Evolutionary conservation across 2,797 vertebrate species (phyloP).

Genomic region (Enteromius treurensis): DNA sequence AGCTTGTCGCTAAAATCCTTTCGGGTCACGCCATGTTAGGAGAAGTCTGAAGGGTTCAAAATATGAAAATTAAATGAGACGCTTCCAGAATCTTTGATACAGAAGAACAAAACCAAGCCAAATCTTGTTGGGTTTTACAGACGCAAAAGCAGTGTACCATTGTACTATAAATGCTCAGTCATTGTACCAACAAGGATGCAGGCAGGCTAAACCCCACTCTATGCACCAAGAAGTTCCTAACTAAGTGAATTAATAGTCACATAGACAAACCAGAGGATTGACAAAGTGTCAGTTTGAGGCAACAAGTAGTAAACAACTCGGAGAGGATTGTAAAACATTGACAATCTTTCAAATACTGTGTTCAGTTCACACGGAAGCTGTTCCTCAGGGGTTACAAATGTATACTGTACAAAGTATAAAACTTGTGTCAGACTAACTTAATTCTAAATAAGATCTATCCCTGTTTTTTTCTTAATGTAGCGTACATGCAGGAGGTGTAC

Average conservation of each 20-base stretch:
- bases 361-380: conserved; percentile 38
- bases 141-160: not conserved
- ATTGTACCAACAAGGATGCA: conserved; percentile 18
- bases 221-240: conserved; percentile 8
- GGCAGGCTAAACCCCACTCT: conserved; percentile 12
- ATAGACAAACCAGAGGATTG: conserved; percentile 38
- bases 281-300: conserved; percentile 50
- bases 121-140: conserved; percentile 5
- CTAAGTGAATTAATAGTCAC: conserved; percentile 14
- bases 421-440: conserved; percentile 23
- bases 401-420: conserved; percentile 26
- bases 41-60: not conserved
- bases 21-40: not conserved
- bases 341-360: conserved; percentile 51
- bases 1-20: not conserved
- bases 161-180: not conserved
- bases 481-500: conserved; percentile 55
- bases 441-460: conserved; percentile 38
- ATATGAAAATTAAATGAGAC: not conserved
- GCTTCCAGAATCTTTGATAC: not conserved
- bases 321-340: conserved; percentile 44
- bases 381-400: conserved; percentile 29
- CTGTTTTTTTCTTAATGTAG: conserved; percentile 29
- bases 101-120: not conserved
- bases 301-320: conserved; percentile 45